Evolutionary conservation across 37 sponge, comb jelly and placozoan species (phyloP).

Genomic region (Mnemiopsis leidyi): DNA sequence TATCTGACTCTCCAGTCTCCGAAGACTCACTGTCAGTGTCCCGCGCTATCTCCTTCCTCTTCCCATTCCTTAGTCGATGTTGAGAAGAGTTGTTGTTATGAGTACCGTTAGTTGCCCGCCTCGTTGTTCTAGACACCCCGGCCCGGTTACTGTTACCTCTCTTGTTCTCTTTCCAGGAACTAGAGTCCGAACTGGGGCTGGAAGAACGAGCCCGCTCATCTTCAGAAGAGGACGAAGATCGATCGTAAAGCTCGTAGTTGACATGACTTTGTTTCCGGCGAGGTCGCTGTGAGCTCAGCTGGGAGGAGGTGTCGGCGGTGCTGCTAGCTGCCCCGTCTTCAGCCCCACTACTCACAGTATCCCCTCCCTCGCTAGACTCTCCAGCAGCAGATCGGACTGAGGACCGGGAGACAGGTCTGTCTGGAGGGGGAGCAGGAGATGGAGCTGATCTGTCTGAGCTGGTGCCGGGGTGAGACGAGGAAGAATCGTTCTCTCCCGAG

Average conservation of each 20-base stretch:
- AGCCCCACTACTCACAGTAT: not conserved
- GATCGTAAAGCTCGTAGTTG: constrained; percentile 13
- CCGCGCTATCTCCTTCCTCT: not conserved
- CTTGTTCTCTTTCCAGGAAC: not conserved
- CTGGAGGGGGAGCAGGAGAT: not conserved
- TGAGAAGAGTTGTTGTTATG: not conserved
- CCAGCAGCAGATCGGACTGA: not conserved
- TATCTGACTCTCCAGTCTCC: not conserved
- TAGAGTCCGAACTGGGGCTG: not conserved
- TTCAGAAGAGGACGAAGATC: not conserved
- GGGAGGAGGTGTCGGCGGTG: not conserved
- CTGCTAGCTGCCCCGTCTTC: not conserved
- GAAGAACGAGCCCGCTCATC: not conserved
- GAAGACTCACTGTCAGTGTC: not conserved
- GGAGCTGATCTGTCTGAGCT: not conserved
- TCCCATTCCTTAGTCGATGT: not conserved
- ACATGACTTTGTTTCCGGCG: not conserved
- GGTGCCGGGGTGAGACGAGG: not conserved
- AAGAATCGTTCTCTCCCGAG: not conserved
- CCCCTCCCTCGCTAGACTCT: not conserved
- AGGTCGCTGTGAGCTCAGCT: not conserved
- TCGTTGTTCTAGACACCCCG: not conserved
- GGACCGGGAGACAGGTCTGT: not conserved
- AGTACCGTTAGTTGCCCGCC: not conserved
- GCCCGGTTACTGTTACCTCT: not conserved